Evolutionary conservation across 2,888 invertebrate species (phyloP).

Genomic region (Chymomyza caudatula): DNA sequence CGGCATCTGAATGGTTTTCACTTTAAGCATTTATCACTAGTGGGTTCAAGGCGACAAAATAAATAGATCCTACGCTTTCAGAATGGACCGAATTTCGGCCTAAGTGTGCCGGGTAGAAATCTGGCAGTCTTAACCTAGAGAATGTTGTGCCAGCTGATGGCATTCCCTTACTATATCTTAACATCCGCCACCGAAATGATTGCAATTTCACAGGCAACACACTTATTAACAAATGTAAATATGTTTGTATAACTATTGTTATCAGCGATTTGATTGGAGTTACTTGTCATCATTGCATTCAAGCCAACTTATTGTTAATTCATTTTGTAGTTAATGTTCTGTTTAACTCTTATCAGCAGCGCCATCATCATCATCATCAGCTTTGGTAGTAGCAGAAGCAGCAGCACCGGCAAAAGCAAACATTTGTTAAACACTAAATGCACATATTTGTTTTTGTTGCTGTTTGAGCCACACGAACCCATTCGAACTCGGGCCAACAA

Average conservation of each 20-base stretch:
- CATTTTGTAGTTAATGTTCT: not conserved
- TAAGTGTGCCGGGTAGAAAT: no score
- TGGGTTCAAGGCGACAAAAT: no score
- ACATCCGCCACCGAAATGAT: not conserved
- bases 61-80: no score
- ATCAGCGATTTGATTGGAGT: not conserved
- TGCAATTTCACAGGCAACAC: not conserved
- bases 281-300: not conserved
- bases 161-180: not conserved
- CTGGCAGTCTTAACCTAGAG: no score
- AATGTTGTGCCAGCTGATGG: not conserved
- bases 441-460: constrained; percentile 67
- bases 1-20: no score
- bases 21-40: no score
- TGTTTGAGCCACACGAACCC: not conserved
- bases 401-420: constrained; percentile 45
- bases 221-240: not conserved
- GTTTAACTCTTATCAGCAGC: constrained; percentile 62
- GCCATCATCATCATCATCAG: constrained; percentile 47
- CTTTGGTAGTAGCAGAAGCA: not conserved
- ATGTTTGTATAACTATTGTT: not conserved
- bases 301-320: not conserved
- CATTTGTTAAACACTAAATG: constrained; percentile 74
- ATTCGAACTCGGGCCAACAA: constrained; percentile 2
- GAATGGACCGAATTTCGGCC: no score